These are phyloP conservation scores for Apamea monoglypha DNA, from an alignment of 2,888 invertebrate species.

Conservation along the genomic window DNA sequence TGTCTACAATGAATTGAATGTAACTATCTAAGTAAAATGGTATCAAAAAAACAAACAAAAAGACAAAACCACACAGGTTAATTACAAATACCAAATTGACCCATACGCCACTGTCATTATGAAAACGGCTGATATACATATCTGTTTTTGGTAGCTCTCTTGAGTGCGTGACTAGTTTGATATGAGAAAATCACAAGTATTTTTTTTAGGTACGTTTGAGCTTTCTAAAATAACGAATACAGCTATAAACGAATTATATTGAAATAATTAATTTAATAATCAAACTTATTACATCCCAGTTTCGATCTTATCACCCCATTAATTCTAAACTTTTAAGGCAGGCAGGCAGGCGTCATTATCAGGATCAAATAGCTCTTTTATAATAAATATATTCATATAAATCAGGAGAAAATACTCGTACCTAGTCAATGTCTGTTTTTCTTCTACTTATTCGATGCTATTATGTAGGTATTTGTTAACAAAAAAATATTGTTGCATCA, in stretches of 20 bases:
- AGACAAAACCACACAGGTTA: constrained; percentile 42
- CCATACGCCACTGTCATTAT: constrained; percentile 37
- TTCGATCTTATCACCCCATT: not conserved
- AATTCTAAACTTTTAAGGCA: not conserved
- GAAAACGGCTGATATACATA: constrained; percentile 43
- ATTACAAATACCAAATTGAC: constrained; percentile 48
- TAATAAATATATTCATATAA: not conserved
- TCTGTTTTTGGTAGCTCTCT: not conserved
- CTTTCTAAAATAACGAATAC: not conserved
- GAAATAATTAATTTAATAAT: not conserved
- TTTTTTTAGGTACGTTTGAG: not conserved
- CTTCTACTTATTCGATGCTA: not conserved
- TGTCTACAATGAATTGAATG: constrained; percentile 24
- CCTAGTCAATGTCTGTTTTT: no score
- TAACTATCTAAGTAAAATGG: constrained; percentile 7
- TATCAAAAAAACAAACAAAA: constrained; percentile 19
- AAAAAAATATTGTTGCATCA: not conserved
- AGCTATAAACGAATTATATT: not conserved
- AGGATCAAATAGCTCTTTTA: not conserved
- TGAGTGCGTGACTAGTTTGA: not conserved
- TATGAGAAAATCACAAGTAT: not conserved
- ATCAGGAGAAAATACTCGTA: not conserved
- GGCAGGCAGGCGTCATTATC: not conserved
- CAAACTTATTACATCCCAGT: not conserved
- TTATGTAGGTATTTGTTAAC: not conserved